Percentiles rank a stretch among this genome's conserved stretches.
phyloP scores from a whole-genome alignment of 2,888 invertebrate genomes.

The Sthenelais limicola region DNA sequence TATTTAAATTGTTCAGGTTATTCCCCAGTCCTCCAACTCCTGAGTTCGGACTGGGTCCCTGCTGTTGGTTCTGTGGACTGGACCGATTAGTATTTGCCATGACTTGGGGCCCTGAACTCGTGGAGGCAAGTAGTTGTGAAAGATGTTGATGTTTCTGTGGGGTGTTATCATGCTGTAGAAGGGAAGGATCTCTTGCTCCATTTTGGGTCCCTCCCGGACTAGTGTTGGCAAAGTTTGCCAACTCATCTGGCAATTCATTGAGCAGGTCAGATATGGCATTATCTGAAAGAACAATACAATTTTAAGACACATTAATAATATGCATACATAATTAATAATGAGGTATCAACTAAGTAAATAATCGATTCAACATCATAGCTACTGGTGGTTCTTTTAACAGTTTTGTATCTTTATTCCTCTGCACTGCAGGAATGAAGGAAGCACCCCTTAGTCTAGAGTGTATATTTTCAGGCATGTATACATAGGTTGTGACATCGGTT shows the following conservation, averaged over 20 bases:
- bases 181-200: constrained; percentile 58
- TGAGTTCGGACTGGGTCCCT: constrained; percentile 48
- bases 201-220: constrained; percentile 56
- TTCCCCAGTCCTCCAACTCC: constrained; percentile 50
- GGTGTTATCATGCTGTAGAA: constrained; percentile 57
- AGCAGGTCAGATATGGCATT: constrained; percentile 49
- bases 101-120: constrained; percentile 74
- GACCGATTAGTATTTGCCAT: constrained; percentile 48
- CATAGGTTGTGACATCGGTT: too few species aligned
- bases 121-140: constrained; percentile 57
- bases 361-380: too few species aligned
- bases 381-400: too few species aligned
- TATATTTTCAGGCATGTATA: too few species aligned
- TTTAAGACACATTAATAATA: too few species aligned
- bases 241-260: constrained; percentile 67
- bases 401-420: too few species aligned
- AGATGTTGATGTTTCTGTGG: constrained; percentile 62
- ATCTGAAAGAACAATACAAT: constrained; percentile 45
- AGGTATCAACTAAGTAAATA: too few species aligned
- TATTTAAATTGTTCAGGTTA: constrained; percentile 41
- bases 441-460: too few species aligned
- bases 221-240: constrained; percentile 49
- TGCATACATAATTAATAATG: too few species aligned
- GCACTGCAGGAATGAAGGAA: too few species aligned
- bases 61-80: constrained; percentile 52